Evolutionary conservation across 1,140 invertebrate genomes (phyloP).

Genomic region (Sitophilus oryzae): DNA sequence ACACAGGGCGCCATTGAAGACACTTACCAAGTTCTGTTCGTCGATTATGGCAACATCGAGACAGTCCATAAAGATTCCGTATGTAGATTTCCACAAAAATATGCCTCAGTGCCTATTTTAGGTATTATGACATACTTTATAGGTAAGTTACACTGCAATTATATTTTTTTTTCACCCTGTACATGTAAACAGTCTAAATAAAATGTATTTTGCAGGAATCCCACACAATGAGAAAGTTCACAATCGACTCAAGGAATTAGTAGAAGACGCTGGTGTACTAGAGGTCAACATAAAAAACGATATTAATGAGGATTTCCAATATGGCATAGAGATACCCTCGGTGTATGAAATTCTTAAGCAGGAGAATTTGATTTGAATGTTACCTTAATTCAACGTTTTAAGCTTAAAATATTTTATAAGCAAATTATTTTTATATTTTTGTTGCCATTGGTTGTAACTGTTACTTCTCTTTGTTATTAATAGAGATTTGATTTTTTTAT

Average conservation of each 20-base stretch:
- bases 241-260: slow-evolving; percentile 11
- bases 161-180: slow-evolving; percentile 5
- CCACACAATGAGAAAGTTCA: slow-evolving; percentile 6
- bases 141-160: slow-evolving; percentile 14
- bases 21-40: slow-evolving; percentile 6
- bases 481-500: no score
- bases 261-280: slow-evolving; percentile 14
- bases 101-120: slow-evolving; percentile 18
- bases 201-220: slow-evolving; percentile 17
- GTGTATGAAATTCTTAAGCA: slow-evolving; percentile 11
- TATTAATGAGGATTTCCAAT: slow-evolving; percentile 12
- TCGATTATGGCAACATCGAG: slow-evolving; percentile 23
- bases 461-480: no score
- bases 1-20: neutral
- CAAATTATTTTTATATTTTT: no score
- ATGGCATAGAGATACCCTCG: slow-evolving; percentile 20
- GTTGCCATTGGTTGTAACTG: no score
- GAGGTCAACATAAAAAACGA: slow-evolving; percentile 13
- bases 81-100: slow-evolving; percentile 12
- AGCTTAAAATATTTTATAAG: no score
- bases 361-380: slow-evolving; percentile 2
- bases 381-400: no score
- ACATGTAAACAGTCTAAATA: no score
- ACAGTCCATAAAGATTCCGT: slow-evolving; percentile 6
- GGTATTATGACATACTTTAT: slow-evolving; percentile 13